Evolutionary conservation across 2,888 invertebrate genomes (phyloP), one percentile per base, ranked within the genome.

Genomic region (Tuta absoluta): DNA sequence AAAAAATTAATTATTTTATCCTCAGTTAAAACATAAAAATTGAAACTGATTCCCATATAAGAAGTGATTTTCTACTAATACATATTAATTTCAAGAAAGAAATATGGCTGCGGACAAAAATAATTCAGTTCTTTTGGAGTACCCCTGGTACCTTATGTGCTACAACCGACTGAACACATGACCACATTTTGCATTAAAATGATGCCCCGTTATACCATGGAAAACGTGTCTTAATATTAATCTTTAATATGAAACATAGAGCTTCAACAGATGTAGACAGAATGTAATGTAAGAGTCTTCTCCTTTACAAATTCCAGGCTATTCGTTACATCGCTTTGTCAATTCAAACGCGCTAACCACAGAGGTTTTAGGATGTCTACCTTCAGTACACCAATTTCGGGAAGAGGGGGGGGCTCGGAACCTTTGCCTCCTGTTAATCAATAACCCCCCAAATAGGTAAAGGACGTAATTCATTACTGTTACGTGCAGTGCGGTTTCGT

Each of bases 401-500:
- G 33, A 56, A 56, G 56, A 56, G 56, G 28, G 33, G 33, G 28
- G 56, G 56, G 56, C 17, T 58, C 37, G 38, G 58, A 58, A 58
- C 38, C 58, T 58, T 58, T 58, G 58, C 61, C 49, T 61, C 49
- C 61, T 28, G 59, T 58, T 63, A 48, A 63, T 63, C 58, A 58
- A 63, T 63, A 64, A 58, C 64, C 59, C 24, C 56, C 53, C 60
- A 61, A 64, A 62, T 62, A 62, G 53, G 60, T 62, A 63, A 63
- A 62, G 58, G 61, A 66, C 80, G 81, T 87, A 87, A 87, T 88
- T 89, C 87, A 86, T 90, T 88, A 88, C 78, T 78, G 79, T 85
- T 85, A 84, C 80, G 80, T 79, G 80, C 80, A 76, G 84, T 86
- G 89, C 79, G 89, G 88, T 87, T 87, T 86, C 85, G 89, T 88